Conservation (phyloP, 2,797 vertebrate species). For the Clamator glandarius region DNA sequence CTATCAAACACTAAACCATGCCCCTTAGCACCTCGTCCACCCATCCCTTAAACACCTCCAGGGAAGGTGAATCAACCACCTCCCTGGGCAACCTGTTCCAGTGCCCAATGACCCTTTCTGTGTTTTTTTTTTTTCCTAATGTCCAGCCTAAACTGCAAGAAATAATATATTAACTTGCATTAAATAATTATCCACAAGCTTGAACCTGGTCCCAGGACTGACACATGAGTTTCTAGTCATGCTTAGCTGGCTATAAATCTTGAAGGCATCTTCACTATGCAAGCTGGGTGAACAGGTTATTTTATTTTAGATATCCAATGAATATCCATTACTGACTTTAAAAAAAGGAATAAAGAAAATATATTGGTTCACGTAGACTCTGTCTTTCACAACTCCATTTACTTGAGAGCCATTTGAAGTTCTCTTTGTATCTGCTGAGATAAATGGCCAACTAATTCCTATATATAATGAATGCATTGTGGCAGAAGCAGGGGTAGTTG, state of each 20-base stretch:
- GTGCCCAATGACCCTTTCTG: too few species aligned
- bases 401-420: slow-evolving; percentile 11
- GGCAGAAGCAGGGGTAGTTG: not conserved
- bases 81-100: too few species aligned
- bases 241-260: not conserved
- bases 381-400: slow-evolving; percentile 10
- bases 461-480: not conserved
- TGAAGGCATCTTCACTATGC: not conserved
- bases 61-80: too few species aligned
- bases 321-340: not conserved
- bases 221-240: slow-evolving; percentile 15
- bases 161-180: slow-evolving; percentile 27
- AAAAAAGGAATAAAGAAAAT: slow-evolving; percentile 30
- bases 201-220: not conserved
- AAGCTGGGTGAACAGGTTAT: slow-evolving; percentile 18
- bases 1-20: too few species aligned
- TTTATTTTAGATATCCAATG: slow-evolving; percentile 14
- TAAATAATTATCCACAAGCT: slow-evolving; percentile 14
- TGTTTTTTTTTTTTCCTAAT: too few species aligned
- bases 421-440: not conserved
- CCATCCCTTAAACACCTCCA: too few species aligned
- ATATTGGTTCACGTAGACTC: not conserved
- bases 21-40: too few species aligned
- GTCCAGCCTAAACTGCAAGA: too few species aligned
- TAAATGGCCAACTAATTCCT: slow-evolving; percentile 1